Percentiles rank a stretch among this genome's conserved stretches.
Evolutionary conservation across 2,797 vertebrate genomes (phyloP).

Genomic region (Oreochromis mossambicus): DNA sequence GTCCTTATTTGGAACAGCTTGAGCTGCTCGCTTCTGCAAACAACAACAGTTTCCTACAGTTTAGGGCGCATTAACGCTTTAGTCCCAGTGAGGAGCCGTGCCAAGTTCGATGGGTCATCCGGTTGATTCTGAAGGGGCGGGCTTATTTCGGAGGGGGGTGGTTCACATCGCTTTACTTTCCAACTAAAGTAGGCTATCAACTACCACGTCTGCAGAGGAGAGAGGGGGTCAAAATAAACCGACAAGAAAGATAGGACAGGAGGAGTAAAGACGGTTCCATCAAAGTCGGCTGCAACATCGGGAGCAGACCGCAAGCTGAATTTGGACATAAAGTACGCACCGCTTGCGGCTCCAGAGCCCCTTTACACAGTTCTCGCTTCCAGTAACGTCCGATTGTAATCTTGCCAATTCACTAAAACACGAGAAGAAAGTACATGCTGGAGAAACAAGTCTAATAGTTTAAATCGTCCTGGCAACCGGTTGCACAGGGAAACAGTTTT

Average conservation of each 20-base stretch:
- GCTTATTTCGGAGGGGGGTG: constrained; percentile 39
- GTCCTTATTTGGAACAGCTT: background rate
- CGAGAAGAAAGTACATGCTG: constrained; percentile 36
- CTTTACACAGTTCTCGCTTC: constrained; percentile 16
- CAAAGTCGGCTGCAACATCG: constrained; percentile 41
- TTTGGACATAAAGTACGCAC: constrained; percentile 26
- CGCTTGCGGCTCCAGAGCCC: background rate
- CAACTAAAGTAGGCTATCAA: constrained; percentile 45
- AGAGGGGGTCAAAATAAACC: constrained; percentile 41
- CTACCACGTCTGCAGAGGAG: constrained; percentile 77
- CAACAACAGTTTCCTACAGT: background rate
- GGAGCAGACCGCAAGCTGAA: constrained; percentile 19
- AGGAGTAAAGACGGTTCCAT: constrained; percentile 9
- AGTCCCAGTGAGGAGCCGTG: background rate
- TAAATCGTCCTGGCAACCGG: background rate
- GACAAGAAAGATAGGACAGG: constrained; percentile 21
- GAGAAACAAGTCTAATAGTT: constrained; percentile 1
- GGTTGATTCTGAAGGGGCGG: constrained; percentile 61
- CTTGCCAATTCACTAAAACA: background rate
- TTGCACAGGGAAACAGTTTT: background rate
- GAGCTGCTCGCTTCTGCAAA: background rate
- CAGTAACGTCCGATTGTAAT: background rate
- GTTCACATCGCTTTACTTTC: constrained; percentile 47
- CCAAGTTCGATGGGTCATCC: constrained; percentile 49
- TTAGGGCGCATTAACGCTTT: background rate